Evolutionary conservation across 2,797 vertebrate species (phyloP).

Genomic region (Eulemur coronatus): DNA sequence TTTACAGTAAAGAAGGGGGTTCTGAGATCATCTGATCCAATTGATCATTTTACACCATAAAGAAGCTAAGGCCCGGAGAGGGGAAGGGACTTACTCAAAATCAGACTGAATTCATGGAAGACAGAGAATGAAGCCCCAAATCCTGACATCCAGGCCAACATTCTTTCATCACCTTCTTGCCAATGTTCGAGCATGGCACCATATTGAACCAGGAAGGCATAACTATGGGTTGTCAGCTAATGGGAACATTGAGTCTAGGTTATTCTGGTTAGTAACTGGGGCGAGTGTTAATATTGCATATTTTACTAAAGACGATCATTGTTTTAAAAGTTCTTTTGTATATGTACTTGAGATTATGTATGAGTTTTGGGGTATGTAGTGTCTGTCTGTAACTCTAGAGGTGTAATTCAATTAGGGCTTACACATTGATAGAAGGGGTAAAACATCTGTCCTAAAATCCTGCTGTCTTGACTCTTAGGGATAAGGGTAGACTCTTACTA

Average conservation of each 20-base stretch:
- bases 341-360: not conserved
- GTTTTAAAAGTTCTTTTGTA: not conserved
- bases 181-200: not conserved
- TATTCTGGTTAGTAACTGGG: not conserved
- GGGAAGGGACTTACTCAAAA: not conserved
- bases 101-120: not conserved
- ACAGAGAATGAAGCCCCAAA: not conserved
- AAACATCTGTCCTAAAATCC: not conserved
- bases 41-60: not conserved
- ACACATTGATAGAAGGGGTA: not conserved
- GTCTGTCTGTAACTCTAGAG: not conserved
- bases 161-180: rapidly evolving
- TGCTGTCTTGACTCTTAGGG: not conserved
- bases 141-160: no score
- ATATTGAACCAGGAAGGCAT: not conserved
- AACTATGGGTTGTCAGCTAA: rapidly evolving
- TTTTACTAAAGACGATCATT: not conserved
- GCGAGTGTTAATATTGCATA: not conserved
- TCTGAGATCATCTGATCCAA: not conserved
- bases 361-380: not conserved
- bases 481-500: not conserved
- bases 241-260: not conserved
- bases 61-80: not conserved
- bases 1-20: not conserved
- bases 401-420: not conserved